Conservation (phyloP, 2,113 vertebrate genomes). For the Psittacara wagleri region DNA sequence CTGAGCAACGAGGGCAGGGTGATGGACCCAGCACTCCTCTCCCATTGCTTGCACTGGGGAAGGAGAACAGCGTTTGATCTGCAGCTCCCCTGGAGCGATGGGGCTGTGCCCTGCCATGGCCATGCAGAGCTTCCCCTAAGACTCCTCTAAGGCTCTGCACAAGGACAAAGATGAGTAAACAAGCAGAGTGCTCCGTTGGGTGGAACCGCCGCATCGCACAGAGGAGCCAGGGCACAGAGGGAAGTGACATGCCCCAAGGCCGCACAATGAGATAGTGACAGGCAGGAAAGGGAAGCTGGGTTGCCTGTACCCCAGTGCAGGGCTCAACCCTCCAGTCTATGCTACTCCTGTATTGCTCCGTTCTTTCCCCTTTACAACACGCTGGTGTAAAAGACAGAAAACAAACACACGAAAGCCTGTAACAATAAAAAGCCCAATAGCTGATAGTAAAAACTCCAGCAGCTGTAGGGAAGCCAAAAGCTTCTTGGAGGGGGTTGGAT, state of each 20-base stretch:
- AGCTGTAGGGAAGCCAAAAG: conserved; percentile 53
- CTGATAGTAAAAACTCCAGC: conserved; percentile 14
- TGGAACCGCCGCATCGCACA: background rate
- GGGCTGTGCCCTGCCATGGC: background rate
- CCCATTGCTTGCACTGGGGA: background rate
- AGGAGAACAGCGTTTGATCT: background rate
- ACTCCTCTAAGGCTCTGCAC: background rate
- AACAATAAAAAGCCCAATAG: conserved; percentile 32
- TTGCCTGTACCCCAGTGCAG: background rate
- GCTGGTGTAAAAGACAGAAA: background rate
- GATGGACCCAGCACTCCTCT: background rate
- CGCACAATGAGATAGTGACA: conserved; percentile 28
- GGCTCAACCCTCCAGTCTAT: background rate
- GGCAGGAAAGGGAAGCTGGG: conserved; percentile 21
- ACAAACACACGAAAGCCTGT: conserved; percentile 20
- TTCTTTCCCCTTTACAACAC: background rate
- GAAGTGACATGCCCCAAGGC: conserved; percentile 38
- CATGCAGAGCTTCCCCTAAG: background rate
- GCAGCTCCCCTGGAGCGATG: accelerated
- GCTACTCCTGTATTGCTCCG: background rate
- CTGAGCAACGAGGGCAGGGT: accelerated
- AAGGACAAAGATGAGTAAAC: conserved; percentile 16
- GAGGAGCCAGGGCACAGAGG: conserved; percentile 26
- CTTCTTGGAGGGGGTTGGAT: conserved; percentile 57
- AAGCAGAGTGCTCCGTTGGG: background rate